A percentile compares a stretch with the other conserved stretches of the same genome.
phyloP scores from a whole-genome alignment of 2,113 vertebrate species.

The Pycnonotus jocosus region DNA sequence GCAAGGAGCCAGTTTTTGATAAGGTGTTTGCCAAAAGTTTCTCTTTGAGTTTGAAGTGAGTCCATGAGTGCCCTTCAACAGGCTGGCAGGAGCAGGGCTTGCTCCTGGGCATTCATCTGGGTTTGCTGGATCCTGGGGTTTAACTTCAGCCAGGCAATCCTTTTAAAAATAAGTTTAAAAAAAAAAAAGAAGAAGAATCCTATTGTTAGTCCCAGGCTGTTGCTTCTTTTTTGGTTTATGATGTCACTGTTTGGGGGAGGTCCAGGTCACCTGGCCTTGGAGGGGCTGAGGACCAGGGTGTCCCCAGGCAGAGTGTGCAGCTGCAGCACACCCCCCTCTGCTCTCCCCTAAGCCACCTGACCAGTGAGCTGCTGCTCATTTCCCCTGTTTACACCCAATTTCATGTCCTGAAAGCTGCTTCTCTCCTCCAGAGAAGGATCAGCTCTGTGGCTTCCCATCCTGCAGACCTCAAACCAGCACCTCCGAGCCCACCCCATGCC shows the following conservation, averaged over 20 bases:
- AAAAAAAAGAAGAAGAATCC: neutral
- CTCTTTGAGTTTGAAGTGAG: neutral
- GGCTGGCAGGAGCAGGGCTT: neutral
- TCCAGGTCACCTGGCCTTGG: neutral
- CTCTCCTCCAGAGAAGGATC: neutral
- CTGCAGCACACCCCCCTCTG: neutral
- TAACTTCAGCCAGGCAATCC: neutral
- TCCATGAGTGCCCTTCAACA: neutral
- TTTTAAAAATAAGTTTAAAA: neutral
- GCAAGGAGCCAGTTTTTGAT: neutral
- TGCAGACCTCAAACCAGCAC: neutral
- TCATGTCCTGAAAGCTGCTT: neutral
- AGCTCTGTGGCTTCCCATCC: neutral
- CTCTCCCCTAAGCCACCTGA: neutral
- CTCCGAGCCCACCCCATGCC: rapidly evolving
- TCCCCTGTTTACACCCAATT: neutral
- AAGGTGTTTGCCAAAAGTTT: neutral
- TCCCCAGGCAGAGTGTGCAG: rapidly evolving
- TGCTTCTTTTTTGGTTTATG: neutral
- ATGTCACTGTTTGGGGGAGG: neutral
- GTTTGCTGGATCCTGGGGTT: neutral
- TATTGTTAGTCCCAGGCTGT: neutral
- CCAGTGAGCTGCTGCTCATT: neutral
- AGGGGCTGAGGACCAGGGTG: neutral
- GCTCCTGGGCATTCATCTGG: neutral